Evolutionary conservation across 2,797 vertebrate species (phyloP).

Genomic region (Todus mexicanus): DNA sequence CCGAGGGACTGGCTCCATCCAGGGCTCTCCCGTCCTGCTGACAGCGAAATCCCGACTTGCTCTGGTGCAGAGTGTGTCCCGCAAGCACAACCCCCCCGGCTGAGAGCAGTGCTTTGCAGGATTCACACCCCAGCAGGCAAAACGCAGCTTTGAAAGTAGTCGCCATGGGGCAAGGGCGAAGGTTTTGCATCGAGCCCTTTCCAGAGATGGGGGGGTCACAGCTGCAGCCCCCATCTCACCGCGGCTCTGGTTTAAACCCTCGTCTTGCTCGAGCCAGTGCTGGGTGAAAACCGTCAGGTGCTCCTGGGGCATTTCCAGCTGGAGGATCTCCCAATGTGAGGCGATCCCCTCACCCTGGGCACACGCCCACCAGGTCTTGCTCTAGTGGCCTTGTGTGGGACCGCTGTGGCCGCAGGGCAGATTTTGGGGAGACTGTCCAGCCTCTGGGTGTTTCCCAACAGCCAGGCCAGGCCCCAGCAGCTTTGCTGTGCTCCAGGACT

Average conservation of each 20-base stretch:
- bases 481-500: neutral
- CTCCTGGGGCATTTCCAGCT: neutral
- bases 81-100: neutral
- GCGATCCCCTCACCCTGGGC: neutral
- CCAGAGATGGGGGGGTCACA: neutral
- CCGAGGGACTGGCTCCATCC: neutral
- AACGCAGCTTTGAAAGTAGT: neutral
- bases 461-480: neutral
- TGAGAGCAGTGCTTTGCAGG: neutral
- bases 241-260: neutral
- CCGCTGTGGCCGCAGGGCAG: neutral
- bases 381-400: neutral
- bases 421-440: neutral
- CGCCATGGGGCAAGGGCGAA: neutral
- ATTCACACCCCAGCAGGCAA: neutral
- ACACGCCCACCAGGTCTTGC: too few relatives aligned
- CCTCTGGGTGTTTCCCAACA: neutral
- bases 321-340: neutral
- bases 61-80: fast-evolving
- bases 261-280: neutral
- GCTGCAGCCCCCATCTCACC: neutral
- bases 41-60: fast-evolving
- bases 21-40: neutral
- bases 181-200: neutral
- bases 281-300: too few relatives aligned